These are phyloP conservation scores for Drosophila vallismaia DNA, from an alignment of 2,888 invertebrate genomes.

Conservation along the genomic window DNA sequence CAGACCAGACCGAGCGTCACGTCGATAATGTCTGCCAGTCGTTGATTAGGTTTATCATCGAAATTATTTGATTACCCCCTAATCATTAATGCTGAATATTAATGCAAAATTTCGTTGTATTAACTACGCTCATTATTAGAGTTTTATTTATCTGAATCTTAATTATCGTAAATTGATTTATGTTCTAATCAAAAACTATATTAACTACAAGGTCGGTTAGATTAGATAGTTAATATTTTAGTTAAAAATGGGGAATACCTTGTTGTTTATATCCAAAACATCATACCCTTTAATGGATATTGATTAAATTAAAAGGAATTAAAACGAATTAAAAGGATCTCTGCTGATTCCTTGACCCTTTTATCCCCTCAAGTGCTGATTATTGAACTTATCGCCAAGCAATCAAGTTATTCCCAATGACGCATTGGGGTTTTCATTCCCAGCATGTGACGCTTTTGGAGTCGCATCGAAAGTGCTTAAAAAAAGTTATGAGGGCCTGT, in stretches of 20 bases:
- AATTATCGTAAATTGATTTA: neutral
- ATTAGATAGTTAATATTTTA: too few relatives aligned
- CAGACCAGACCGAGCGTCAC: neutral
- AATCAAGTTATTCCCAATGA: constrained; percentile 21
- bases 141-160: neutral
- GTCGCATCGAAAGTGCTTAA: constrained; percentile 6
- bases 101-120: neutral
- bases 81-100: constrained; percentile 21
- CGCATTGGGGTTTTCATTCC: constrained; percentile 29
- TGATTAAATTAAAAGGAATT: too few relatives aligned
- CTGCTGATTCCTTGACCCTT: too few relatives aligned
- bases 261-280: too few relatives aligned
- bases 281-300: too few relatives aligned
- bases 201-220: too few relatives aligned
- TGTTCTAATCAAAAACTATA: too few relatives aligned
- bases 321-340: too few relatives aligned
- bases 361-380: constrained; percentile 4
- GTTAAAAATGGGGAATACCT: too few relatives aligned
- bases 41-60: constrained; percentile 4
- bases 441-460: constrained; percentile 5
- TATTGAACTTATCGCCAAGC: constrained; percentile 20
- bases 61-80: neutral
- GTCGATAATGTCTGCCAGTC: neutral
- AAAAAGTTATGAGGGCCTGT: constrained; percentile 11
- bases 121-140: neutral